Evolutionary conservation across 2,113 vertebrate species (phyloP), one percentile per base, ranked within the genome.

Genomic region (Notothenia coriiceps): DNA sequence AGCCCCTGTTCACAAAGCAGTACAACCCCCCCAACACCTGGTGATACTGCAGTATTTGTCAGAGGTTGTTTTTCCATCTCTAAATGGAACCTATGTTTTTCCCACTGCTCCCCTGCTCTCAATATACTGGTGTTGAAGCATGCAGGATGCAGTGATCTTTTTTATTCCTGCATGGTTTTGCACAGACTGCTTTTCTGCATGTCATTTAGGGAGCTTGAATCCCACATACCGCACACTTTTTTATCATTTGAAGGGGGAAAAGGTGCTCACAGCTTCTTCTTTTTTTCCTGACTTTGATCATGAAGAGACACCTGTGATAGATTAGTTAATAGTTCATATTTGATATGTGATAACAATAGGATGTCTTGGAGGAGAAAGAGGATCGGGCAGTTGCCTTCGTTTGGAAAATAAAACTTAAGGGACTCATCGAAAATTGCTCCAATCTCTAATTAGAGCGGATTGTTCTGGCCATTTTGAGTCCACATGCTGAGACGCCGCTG

Each of bases 81-180:
- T 46, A 75, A 84, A 70, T 40, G 55, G 70, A 82, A 40, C 51
- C 35, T 56, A 68, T 79, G 80, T 84, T 82, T 73, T 40, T 54
- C 67, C 73, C 79, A 50, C 67, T 5, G 51, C 70, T 74, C 78
- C 79, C 79, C 79, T 77, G 95, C 95, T 95, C 95, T 95, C 95
- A 95, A 95, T 95, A 95, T 95, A 95, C 95, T 94, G 92, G 92
- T 84, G 89, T 88, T 84, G 87, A 90, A 93, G 93, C 94, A 95
- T 95, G 94, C 93, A 94, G 92, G 92, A 88, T 91, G 86, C 92
- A 85, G 90, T 93, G 86, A 87, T 92, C 62, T 82, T 82, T 75
- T 90, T 88, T 83, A 81, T 89, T 91, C 88, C 90, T 92, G 94
- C 94, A 95, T 95, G 94, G 84, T 90, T 68, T 89, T 69, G 82